phyloP scores from a whole-genome alignment of 2,797 vertebrate species.

The Hydrolagus colliei region DNA sequence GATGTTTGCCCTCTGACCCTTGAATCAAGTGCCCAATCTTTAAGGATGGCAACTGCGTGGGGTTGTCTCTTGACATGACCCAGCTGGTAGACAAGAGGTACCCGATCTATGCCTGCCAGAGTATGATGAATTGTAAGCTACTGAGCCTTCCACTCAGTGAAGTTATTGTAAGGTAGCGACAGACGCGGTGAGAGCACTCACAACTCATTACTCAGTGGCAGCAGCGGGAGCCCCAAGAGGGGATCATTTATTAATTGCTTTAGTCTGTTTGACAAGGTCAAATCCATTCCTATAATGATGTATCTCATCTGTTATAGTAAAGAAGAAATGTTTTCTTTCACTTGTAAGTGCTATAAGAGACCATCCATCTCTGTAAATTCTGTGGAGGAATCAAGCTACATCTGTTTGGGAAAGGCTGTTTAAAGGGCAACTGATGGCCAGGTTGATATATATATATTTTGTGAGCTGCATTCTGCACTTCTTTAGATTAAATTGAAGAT shows the following conservation, averaged over 20 bases:
- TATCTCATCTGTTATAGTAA: conserved; percentile 81
- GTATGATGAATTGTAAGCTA: conserved; percentile 27
- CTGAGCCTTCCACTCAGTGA: conserved; percentile 37
- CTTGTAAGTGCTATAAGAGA: conserved; percentile 68
- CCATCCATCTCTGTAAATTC: conserved; percentile 71
- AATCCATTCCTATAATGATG: conserved; percentile 90
- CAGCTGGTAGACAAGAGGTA: conserved; percentile 42
- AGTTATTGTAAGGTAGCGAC: conserved; percentile 54
- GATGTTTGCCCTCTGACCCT: conserved; percentile 55
- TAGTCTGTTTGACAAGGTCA: conserved; percentile 89
- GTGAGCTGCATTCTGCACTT: conserved; percentile 3
- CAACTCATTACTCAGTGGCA: conserved; percentile 48
- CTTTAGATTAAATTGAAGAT: conserved; percentile 11
- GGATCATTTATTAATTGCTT: conserved; percentile 85
- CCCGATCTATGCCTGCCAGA: conserved; percentile 30
- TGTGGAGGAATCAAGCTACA: conserved; percentile 63
- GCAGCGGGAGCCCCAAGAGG: conserved; percentile 56
- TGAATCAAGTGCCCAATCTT: conserved; percentile 57
- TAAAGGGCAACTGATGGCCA: conserved; percentile 71
- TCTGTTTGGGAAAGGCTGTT: conserved; percentile 64
- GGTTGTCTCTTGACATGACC: conserved; percentile 41
- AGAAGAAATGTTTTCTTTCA: conserved; percentile 75
- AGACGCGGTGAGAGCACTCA: conserved; percentile 47
- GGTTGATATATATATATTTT: conserved; percentile 65
- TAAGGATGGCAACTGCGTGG: conserved; percentile 43